A percentile compares a stretch with the other conserved stretches of the same genome.
Conservation (phyloP, 1,140 invertebrate genomes). For the Papilio helenus region DNA sequence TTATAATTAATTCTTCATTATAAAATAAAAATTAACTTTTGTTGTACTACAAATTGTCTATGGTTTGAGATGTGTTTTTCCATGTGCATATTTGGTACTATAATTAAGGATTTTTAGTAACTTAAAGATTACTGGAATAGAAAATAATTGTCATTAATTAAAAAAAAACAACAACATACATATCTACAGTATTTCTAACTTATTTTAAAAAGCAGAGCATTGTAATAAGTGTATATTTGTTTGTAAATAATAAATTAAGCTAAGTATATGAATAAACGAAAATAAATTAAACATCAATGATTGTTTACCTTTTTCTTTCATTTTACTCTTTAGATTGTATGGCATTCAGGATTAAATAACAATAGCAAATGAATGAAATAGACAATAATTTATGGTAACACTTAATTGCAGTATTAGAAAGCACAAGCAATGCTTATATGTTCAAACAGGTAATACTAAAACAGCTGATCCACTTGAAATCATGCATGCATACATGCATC, state of each 20-base stretch:
- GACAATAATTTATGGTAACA: conserved; percentile 20
- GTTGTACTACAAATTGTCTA: not conserved
- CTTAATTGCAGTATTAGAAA: conserved; percentile 29
- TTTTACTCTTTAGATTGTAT: not conserved
- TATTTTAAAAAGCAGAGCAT: not conserved
- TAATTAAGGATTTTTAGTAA: too few relatives aligned
- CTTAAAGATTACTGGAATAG: too few relatives aligned
- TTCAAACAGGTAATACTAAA: conserved; percentile 26
- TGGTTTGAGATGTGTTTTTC: not conserved
- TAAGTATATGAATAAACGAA: not conserved
- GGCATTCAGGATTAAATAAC: not conserved
- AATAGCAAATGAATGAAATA: not conserved
- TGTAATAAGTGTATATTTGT: not conserved
- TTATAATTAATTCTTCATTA: not conserved
- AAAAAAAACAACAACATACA: too few relatives aligned
- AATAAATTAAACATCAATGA: not conserved
- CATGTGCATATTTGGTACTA: too few relatives aligned
- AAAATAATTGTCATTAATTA: too few relatives aligned
- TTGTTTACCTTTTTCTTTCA: not conserved
- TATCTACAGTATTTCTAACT: not conserved
- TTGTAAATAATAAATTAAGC: not conserved
- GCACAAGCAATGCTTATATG: conserved; percentile 17
- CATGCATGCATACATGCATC: conserved; percentile 28
- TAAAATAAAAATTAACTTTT: not conserved
- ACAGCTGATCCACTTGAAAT: conserved; percentile 37